Evolutionary conservation across 2,888 invertebrate species (phyloP).

Genomic region (Philopedon plagiatum): DNA sequence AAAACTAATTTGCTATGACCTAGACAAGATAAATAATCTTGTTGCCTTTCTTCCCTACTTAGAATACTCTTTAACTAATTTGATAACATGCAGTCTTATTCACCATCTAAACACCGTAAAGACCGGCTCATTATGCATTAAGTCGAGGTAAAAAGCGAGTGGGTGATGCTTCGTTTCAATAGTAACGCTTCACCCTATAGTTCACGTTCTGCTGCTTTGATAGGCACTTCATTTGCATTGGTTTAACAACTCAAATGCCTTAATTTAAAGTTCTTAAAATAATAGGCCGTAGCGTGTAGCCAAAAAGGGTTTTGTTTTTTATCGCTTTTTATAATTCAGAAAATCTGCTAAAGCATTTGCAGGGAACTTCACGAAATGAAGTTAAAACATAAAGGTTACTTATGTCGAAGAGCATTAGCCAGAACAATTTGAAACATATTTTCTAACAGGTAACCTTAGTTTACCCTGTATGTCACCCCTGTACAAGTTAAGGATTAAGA

Average conservation of each 20-base stretch:
- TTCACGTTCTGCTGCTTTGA: constrained; percentile 33
- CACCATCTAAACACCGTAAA: background rate
- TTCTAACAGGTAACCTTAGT: no score
- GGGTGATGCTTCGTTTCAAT: constrained; percentile 37
- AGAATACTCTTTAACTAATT: constrained; percentile 5
- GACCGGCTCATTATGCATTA: constrained; percentile 34
- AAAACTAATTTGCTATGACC: constrained; percentile 15
- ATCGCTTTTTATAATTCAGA: no score
- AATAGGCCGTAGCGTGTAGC: no score
- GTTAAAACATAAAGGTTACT: no score
- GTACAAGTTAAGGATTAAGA: no score
- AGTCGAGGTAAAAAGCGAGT: constrained; percentile 39
- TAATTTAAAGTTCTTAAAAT: constrained; percentile 24
- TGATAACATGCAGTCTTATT: background rate
- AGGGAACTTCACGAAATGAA: no score
- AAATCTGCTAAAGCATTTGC: no score
- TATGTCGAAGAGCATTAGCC: no score
- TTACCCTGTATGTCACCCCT: no score
- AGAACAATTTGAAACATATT: no score
- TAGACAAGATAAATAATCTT: constrained; percentile 24
- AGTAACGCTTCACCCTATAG: constrained; percentile 35
- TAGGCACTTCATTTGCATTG: constrained; percentile 37
- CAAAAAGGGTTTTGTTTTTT: no score
- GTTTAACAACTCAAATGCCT: constrained; percentile 25
- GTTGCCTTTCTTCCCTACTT: background rate